Percentiles rank a stretch among this genome's conserved stretches.
phyloP scores from a whole-genome alignment of 1,140 invertebrate genomes.

The Bombus waltoni region DNA sequence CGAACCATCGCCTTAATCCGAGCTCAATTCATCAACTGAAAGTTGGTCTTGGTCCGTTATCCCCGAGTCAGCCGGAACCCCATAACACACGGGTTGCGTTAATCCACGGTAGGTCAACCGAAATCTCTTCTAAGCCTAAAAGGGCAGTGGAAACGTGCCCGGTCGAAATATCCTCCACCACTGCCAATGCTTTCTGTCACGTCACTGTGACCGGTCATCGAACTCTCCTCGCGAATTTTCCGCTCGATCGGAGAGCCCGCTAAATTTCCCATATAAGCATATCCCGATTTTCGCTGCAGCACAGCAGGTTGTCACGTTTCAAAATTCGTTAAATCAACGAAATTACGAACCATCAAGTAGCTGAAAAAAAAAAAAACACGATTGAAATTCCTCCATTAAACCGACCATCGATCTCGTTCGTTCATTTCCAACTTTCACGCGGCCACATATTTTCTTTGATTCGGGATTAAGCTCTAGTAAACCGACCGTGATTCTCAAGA shows the following conservation, averaged over 20 bases:
- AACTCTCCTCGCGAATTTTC: neutral
- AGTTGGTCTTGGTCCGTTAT: conserved; percentile 57
- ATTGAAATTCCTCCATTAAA: neutral
- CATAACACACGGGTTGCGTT: conserved; percentile 52
- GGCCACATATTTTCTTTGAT: neutral
- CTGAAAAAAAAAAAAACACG: neutral
- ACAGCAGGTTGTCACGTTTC: neutral
- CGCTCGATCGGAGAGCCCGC: neutral
- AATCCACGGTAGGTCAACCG: conserved; percentile 60
- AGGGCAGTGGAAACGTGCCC: neutral
- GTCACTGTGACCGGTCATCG: neutral
- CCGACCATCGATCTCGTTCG: neutral
- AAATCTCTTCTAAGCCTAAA: conserved; percentile 67
- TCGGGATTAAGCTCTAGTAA: neutral
- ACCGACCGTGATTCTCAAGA: neutral
- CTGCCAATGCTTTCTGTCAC: neutral
- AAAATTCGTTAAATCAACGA: neutral
- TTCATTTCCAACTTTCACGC: neutral
- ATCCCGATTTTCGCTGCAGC: neutral
- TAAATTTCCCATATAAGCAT: neutral
- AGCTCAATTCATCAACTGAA: conserved; percentile 63
- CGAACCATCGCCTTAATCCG: conserved; percentile 49
- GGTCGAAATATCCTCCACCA: neutral
- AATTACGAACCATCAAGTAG: neutral
- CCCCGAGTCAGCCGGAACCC: conserved; percentile 47